A percentile compares a stretch with the other conserved stretches of the same genome.
phyloP scores from a whole-genome alignment of 2,888 invertebrate genomes.

The Litoditis marina region DNA sequence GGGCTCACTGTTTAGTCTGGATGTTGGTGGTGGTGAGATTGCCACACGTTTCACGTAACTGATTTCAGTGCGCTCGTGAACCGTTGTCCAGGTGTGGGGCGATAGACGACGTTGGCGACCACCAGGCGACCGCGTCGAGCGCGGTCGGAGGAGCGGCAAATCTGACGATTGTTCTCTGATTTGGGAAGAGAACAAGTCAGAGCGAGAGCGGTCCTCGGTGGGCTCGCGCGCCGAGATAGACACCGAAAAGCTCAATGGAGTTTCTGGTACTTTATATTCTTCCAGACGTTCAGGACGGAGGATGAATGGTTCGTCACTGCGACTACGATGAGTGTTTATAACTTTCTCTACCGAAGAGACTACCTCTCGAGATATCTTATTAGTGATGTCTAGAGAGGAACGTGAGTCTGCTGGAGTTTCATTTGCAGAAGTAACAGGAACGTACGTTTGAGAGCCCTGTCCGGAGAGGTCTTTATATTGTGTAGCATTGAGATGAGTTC shows the following conservation, averaged over 20 bases:
- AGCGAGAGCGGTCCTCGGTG: slow-evolving; percentile 15
- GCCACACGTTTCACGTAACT: slow-evolving; percentile 49
- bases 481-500: too few species aligned
- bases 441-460: too few species aligned
- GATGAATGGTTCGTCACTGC: neutral
- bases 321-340: slow-evolving; percentile 2
- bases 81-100: slow-evolving; percentile 52
- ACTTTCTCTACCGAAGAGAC: too few species aligned
- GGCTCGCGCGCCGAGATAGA: slow-evolving; percentile 39
- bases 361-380: too few species aligned
- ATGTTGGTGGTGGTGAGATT: slow-evolving; percentile 10
- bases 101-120: slow-evolving; percentile 35
- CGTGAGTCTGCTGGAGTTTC: too few species aligned
- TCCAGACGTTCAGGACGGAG: slow-evolving; percentile 7
- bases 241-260: slow-evolving; percentile 33
- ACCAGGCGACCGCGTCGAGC: slow-evolving; percentile 13
- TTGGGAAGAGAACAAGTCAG: neutral
- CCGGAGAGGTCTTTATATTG: too few species aligned
- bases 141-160: slow-evolving; percentile 2
- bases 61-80: slow-evolving; percentile 53
- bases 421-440: too few species aligned
- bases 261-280: neutral
- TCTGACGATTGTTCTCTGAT: neutral
- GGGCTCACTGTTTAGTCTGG: neutral
- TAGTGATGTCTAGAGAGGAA: too few species aligned